Evolutionary conservation across 2,113 vertebrate genomes (phyloP).

Genomic region (Apteryx mantelli): DNA sequence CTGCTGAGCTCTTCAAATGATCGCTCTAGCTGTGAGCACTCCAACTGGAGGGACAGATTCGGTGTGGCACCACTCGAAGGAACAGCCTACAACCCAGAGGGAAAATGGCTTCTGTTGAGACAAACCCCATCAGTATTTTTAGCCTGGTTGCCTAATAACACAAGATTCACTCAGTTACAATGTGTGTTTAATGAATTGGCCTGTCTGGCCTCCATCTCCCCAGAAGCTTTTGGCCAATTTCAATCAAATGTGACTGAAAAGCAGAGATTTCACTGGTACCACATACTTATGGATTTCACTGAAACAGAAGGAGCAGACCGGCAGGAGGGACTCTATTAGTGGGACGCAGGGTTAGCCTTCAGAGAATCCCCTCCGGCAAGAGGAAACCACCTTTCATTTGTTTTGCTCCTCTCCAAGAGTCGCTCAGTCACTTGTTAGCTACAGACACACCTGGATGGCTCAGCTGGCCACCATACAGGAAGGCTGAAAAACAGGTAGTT

Average conservation of each 20-base stretch:
- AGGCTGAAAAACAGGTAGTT: not conserved
- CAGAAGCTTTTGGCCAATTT: not conserved
- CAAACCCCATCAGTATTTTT: not conserved
- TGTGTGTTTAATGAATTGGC: accelerated
- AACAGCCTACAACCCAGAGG: not conserved
- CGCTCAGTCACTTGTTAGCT: too few species aligned
- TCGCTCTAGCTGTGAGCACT: not conserved
- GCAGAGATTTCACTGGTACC: not conserved
- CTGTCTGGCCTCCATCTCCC: not conserved
- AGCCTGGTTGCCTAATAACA: not conserved
- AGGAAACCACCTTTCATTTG: not conserved
- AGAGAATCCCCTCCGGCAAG: not conserved
- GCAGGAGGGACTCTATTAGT: not conserved
- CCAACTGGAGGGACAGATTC: not conserved
- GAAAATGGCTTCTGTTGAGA: not conserved
- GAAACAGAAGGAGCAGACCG: not conserved
- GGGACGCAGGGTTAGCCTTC: not conserved
- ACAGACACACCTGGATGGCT: not conserved
- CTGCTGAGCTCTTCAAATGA: not conserved
- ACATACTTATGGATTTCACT: not conserved
- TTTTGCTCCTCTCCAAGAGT: not conserved
- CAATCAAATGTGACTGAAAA: not conserved
- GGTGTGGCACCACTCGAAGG: not conserved
- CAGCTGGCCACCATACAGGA: not conserved
- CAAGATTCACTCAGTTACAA: not conserved